phyloP scores from a whole-genome alignment of 2,888 invertebrate genomes.

The Dorcus parallelipipedus region DNA sequence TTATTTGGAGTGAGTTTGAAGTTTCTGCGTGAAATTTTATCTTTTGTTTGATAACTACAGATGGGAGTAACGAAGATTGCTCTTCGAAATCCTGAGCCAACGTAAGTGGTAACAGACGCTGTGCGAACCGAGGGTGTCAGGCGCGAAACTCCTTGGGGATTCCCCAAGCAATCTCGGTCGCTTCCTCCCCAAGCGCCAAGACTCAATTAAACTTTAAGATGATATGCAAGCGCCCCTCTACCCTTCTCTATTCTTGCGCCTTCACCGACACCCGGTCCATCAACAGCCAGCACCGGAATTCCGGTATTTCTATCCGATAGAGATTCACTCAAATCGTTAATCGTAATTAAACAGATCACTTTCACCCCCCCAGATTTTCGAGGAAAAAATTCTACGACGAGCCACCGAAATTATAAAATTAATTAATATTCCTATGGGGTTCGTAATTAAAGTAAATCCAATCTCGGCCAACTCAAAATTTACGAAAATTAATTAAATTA shows the following conservation, averaged over 20 bases:
- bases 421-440: too few relatives aligned
- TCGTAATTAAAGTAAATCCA: too few relatives aligned
- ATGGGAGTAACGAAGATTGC: slow-evolving; percentile 34
- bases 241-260: slow-evolving; percentile 28
- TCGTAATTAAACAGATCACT: too few relatives aligned
- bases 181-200: slow-evolving; percentile 54
- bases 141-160: slow-evolving; percentile 47
- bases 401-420: too few relatives aligned
- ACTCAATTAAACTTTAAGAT: slow-evolving; percentile 73
- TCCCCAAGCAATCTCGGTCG: slow-evolving; percentile 50
- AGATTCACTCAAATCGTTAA: neutral
- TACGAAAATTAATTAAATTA: too few relatives aligned
- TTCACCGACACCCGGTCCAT: slow-evolving; percentile 26
- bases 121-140: slow-evolving; percentile 42
- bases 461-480: too few relatives aligned
- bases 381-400: too few relatives aligned
- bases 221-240: slow-evolving; percentile 54
- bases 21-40: slow-evolving; percentile 44
- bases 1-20: too few relatives aligned
- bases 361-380: too few relatives aligned
- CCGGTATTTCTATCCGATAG: slow-evolving; percentile 22
- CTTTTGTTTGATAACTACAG: slow-evolving; percentile 48
- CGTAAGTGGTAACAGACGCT: slow-evolving; percentile 41
- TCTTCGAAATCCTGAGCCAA: slow-evolving; percentile 22
- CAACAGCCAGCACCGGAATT: slow-evolving; percentile 31